Percentiles rank a stretch among this genome's conserved stretches.
Evolutionary conservation across 2,113 vertebrate species (phyloP).

Genomic region (Propithecus coquereli): DNA sequence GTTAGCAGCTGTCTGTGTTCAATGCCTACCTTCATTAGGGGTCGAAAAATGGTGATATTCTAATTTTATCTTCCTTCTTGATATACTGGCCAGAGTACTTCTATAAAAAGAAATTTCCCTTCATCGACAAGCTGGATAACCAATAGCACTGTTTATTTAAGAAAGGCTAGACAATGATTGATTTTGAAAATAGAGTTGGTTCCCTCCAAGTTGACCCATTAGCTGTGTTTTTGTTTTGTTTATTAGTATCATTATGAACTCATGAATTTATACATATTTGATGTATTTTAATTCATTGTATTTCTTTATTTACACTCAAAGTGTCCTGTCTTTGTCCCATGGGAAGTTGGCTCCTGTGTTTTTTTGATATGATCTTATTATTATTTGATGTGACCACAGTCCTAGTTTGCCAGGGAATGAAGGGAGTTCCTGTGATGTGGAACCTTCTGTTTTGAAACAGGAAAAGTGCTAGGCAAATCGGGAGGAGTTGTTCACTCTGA

Average conservation of each 20-base stretch:
- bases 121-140: neutral
- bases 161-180: neutral
- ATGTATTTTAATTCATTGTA: neutral
- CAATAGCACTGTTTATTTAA: neutral
- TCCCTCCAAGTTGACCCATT: neutral
- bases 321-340: neutral
- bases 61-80: neutral
- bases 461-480: neutral
- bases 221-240: neutral
- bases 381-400: neutral
- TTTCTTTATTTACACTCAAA: neutral
- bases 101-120: neutral
- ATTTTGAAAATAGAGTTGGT: slow-evolving; percentile 20
- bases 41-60: neutral
- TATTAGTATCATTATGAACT: neutral
- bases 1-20: neutral
- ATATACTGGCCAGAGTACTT: neutral
- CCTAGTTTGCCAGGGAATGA: neutral
- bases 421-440: neutral
- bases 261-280: neutral
- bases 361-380: neutral
- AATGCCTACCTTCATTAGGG: neutral
- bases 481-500: neutral
- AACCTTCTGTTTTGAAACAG: neutral
- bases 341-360: neutral